phyloP scores from a whole-genome alignment of 2,888 invertebrate species.

The Rapana venosa region DNA sequence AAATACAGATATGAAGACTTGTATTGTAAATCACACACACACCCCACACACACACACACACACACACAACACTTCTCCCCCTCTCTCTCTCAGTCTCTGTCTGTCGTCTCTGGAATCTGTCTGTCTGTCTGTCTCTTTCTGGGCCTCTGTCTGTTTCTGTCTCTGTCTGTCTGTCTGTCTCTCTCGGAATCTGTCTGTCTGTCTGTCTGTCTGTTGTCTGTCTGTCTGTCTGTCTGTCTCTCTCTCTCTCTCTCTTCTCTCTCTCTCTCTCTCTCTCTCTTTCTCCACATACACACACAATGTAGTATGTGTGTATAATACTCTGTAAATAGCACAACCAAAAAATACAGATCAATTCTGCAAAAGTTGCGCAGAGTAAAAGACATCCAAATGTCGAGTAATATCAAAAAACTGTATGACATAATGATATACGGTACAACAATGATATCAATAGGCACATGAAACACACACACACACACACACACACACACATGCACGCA shows the following conservation, averaged over 20 bases:
- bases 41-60: no score
- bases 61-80: neutral
- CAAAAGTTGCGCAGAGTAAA: no score
- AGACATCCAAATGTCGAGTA: no score
- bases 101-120: neutral
- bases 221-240: neutral
- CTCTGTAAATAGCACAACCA: no score
- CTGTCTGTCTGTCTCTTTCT: neutral
- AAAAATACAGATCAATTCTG: no score
- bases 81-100: neutral
- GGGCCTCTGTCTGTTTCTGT: neutral
- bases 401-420: no score
- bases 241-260: slow-evolving; percentile 1
- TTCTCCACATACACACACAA: neutral
- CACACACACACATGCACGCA: neutral
- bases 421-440: neutral
- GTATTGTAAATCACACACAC: no score
- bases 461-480: neutral
- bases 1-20: no score
- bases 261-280: neutral
- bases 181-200: neutral
- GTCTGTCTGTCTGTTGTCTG: neutral
- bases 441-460: neutral
- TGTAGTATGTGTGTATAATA: no score
- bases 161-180: neutral